Percentiles rank a stretch among this genome's conserved stretches.
Conservation (phyloP, 2,797 vertebrate genomes). For the Pantherophis alleghaniensis region DNA sequence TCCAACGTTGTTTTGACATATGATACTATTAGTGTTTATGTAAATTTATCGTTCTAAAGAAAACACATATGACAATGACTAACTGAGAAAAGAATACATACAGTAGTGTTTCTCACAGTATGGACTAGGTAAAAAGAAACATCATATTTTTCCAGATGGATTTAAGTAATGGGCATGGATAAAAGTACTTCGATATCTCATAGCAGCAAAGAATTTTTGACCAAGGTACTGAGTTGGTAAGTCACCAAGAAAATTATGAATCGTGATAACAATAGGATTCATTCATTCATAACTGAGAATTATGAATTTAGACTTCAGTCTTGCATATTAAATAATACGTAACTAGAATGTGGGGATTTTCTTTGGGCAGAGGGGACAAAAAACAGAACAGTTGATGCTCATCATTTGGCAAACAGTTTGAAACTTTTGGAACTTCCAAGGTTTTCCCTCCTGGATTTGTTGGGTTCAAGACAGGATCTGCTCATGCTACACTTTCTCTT, state of each 20-base stretch:
- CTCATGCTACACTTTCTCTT: background rate
- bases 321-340: background rate
- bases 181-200: background rate
- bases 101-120: background rate
- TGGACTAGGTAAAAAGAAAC: no score
- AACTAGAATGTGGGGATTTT: background rate
- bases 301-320: background rate
- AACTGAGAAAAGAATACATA: background rate
- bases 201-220: background rate
- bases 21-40: background rate
- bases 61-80: background rate
- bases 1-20: background rate
- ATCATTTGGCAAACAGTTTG: background rate
- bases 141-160: background rate
- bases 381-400: background rate
- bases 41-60: background rate
- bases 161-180: background rate
- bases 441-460: background rate
- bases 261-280: background rate
- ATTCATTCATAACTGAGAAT: background rate
- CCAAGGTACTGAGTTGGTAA: background rate
- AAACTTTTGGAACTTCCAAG: background rate
- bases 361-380: background rate
- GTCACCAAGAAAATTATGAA: background rate
- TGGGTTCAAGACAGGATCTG: background rate